These are phyloP conservation scores for Rhynchotus rufescens DNA, from an alignment of 2,797 vertebrate genomes.

Conservation along the genomic window DNA sequence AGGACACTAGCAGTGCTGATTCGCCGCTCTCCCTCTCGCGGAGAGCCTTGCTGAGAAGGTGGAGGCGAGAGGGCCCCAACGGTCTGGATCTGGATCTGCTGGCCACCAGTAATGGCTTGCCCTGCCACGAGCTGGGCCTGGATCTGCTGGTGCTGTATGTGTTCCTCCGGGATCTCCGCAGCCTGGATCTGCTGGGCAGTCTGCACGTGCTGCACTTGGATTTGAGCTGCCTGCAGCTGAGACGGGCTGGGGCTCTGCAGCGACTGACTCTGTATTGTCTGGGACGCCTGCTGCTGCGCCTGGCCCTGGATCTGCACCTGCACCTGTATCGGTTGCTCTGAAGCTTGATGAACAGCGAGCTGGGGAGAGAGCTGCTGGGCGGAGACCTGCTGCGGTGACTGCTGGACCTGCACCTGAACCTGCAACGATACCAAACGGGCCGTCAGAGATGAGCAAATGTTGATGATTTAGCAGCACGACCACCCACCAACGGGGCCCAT, in stretches of 20 bases:
- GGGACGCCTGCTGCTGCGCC: conserved; percentile 89
- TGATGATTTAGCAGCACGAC: background rate
- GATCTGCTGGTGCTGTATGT: conserved; percentile 93
- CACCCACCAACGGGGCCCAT: background rate
- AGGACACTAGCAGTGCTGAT: conserved; percentile 89
- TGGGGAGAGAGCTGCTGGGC: conserved; percentile 93
- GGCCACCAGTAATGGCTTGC: conserved; percentile 88
- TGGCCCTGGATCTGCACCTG: conserved; percentile 96
- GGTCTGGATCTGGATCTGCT: conserved; percentile 96
- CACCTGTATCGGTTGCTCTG: conserved; percentile 90
- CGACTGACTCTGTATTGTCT: conserved; percentile 90
- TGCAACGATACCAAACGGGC: conserved; percentile 68
- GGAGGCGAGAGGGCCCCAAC: conserved; percentile 91
- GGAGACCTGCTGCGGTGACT: conserved; percentile 88
- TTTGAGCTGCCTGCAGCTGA: conserved; percentile 91
- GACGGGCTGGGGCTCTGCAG: conserved; percentile 91
- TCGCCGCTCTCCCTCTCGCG: conserved; percentile 91
- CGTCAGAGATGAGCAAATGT: background rate
- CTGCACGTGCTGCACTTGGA: conserved; percentile 91
- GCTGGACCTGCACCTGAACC: conserved; percentile 95
- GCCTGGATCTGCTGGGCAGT: conserved; percentile 85
- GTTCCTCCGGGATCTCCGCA: conserved; percentile 93
- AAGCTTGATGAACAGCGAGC: conserved; percentile 90
- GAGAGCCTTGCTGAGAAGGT: conserved; percentile 89
- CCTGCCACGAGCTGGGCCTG: conserved; percentile 94